Base-by-base conservation (phyloP, 1,140 invertebrate genomes). In the Nebria ingens region DNA sequence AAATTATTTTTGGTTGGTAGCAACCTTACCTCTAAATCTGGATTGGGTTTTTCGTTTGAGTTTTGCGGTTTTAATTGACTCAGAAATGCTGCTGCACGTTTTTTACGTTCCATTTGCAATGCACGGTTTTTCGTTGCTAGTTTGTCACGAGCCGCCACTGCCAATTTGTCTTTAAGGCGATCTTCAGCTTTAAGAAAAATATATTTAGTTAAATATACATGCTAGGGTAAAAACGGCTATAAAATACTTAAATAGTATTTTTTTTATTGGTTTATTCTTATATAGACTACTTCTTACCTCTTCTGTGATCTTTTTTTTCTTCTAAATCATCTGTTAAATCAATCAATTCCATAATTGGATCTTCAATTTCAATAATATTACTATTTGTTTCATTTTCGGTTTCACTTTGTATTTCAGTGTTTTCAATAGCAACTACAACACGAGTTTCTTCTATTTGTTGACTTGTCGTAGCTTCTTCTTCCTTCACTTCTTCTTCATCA, bases 21-120 rank as follows among this genome's bases (percentile, higher is more conserved):
- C 25, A 9, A 9, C 25, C 25, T 34, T 34, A 34, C 25, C 25
- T 34, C 25, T 34, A 9, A 6, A 9, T 9, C 25, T 9, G 6
- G 6, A 34, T 34, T 34, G 6, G 4, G 4, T 45, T 4, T 17
- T 45, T 9, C 17, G 9, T 45, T 3, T 11, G 40, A 12, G 40
- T 17, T 45, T 17, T 12, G 9, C 9, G 40, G 40, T 45, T 45
- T 45, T 45, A 45, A 45, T 17, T 45, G 40, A 17, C 40, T 79
- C 0, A 83, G 67, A 59, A 84, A 84, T 42, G 79, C 77, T 11
- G 80, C 74, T 0, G 80, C 81, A 62, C 79, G 80, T 52, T 79
- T 78, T 62, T 86, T 87, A 2, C 87, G 70, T 63, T 89, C 86
- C 21, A 82, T 64, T 62, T 89, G 85, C 2, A 87, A 62, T 50